These are phyloP conservation scores for Stenichneumon culpator DNA, from an alignment of 2,888 invertebrate genomes.

Conservation along the genomic window DNA sequence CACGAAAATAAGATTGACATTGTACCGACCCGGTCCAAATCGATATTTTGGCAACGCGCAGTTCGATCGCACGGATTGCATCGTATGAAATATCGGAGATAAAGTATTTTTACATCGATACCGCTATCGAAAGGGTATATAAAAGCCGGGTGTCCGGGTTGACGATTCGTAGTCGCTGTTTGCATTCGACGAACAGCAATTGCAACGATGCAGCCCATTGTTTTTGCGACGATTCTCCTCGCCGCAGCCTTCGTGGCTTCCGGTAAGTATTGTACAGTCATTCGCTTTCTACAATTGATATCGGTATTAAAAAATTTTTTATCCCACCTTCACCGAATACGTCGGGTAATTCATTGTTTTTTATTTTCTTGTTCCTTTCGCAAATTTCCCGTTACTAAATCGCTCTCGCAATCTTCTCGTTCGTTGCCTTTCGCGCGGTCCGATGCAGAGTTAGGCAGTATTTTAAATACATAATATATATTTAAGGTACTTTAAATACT, in stretches of 20 bases:
- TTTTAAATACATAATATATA: too few species aligned
- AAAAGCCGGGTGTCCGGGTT: constrained; percentile 8
- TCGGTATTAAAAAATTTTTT: neutral
- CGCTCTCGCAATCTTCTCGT: too few species aligned
- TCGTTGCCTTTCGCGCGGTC: too few species aligned
- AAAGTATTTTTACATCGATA: neutral
- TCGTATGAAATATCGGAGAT: neutral
- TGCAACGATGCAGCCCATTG: constrained; percentile 35
- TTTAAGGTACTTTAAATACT: too few species aligned
- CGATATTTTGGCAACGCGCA: constrained; percentile 8
- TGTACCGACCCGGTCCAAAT: neutral
- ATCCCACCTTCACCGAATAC: too few species aligned
- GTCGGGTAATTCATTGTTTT: too few species aligned
- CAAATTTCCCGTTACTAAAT: too few species aligned
- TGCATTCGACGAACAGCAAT: neutral
- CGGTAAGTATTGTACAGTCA: constrained; percentile 21
- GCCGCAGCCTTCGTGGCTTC: constrained; percentile 24
- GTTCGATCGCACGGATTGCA: neutral
- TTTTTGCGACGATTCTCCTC: constrained; percentile 25
- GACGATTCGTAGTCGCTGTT: constrained; percentile 20
- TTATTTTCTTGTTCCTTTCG: neutral
- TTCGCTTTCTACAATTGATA: neutral
- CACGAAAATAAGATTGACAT: neutral
- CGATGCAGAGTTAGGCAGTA: too few species aligned
- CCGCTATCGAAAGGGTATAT: constrained; percentile 38